phyloP scores from a whole-genome alignment of 2,113 vertebrate species.

The Nothoprocta perdicaria region DNA sequence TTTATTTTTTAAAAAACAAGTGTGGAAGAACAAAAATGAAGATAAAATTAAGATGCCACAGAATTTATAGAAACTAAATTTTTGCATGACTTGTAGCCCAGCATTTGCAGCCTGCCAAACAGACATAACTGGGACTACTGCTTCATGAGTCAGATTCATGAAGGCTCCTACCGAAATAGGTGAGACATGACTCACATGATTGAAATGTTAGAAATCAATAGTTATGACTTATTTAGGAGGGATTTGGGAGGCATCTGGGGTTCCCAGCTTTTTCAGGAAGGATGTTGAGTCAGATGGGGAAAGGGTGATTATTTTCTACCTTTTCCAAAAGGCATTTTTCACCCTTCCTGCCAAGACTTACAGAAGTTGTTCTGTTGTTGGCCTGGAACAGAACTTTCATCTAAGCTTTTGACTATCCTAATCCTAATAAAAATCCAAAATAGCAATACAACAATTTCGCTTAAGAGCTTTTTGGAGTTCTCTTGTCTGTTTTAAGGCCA shows the following conservation, averaged over 20 bases:
- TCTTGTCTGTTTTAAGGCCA: neutral
- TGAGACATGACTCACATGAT: neutral
- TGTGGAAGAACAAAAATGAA: neutral
- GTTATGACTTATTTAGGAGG: neutral
- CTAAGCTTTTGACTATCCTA: neutral
- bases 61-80: neutral
- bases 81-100: neutral
- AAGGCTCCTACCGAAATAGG: neutral
- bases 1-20: neutral
- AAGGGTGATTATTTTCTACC: neutral
- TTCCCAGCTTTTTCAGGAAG: neutral
- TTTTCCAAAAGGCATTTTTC: neutral
- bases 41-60: neutral
- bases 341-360: accelerated
- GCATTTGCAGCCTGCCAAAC: neutral
- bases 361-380: neutral
- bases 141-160: neutral
- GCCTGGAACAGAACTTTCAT: neutral
- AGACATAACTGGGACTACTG: neutral
- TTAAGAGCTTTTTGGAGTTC: neutral
- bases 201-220: neutral
- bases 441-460: neutral
- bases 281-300: neutral
- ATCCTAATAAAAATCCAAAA: neutral
- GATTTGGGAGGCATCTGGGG: neutral